Evolutionary conservation across 2,113 vertebrate species (phyloP).

Genomic region (Willisornis vidua): DNA sequence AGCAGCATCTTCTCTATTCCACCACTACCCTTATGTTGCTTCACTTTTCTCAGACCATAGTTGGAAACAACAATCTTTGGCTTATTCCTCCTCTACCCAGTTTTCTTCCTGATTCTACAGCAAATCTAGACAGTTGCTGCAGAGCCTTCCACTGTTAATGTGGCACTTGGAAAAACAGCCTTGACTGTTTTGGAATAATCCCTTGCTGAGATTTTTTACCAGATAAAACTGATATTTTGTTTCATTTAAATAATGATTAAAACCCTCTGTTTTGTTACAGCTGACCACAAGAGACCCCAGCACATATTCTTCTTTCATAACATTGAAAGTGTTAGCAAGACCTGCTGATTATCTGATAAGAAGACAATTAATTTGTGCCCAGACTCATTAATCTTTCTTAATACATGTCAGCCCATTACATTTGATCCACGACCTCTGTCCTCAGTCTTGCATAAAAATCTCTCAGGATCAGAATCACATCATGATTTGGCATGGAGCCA

Average conservation of each 20-base stretch:
- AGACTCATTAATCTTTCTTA: conserved; percentile 71
- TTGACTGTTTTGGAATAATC: conserved; percentile 37
- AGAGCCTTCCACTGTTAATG: conserved; percentile 6
- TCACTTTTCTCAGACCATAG: neutral
- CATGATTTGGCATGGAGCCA: conserved; percentile 42
- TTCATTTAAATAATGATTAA: conserved; percentile 33
- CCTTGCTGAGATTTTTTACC: conserved; percentile 39
- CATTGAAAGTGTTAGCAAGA: conserved; percentile 45
- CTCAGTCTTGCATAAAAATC: conserved; percentile 60
- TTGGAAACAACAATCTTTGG: neutral
- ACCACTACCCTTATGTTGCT: neutral
- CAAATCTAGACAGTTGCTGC: conserved; percentile 6
- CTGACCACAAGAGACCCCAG: neutral
- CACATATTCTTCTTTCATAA: neutral
- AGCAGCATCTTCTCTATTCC: neutral
- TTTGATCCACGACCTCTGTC: conserved; percentile 65
- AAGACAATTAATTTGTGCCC: conserved; percentile 74
- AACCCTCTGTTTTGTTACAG: neutral
- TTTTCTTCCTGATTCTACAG: conserved; percentile 12
- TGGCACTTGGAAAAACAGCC: conserved; percentile 51
- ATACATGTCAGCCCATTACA: conserved; percentile 65
- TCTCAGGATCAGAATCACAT: conserved; percentile 51
- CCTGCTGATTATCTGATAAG: conserved; percentile 56
- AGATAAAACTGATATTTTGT: neutral
- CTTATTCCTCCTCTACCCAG: neutral